Evolutionary conservation across 23 tunicate species (phyloP), one percentile per base, ranked within the genome.

Genomic region (Styela plicata): DNA sequence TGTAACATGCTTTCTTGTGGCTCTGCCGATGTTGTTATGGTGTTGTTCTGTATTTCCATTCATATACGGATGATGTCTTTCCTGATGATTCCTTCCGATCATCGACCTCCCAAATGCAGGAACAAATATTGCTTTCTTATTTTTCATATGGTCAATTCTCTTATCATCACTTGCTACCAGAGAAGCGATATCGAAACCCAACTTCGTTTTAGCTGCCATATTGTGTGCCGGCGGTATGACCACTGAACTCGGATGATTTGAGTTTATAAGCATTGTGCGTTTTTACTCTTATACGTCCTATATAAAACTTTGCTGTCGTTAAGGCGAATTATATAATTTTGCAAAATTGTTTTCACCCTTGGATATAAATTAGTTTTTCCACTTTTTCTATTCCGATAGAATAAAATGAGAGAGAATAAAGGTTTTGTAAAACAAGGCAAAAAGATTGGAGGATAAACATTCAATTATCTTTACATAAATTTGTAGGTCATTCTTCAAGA

Each of bases 111-210:
- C 31, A 67, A 29, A 67, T 19, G 71, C 71, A 27, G 71, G 24
- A 25, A 67, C 71, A 67, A 29, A 67, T 67, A 44, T 44, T 5
- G 57, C 7, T 44, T 44, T 44, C 13, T 44, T 44, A 13, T 44
- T 44, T 44, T 44, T 44, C 57, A 44, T 5, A 44, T 44, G 57
- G 13, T 67, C 71, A 18, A 25, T 16, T 29, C 31, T 53, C 7
- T 65, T 33, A 28, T 80, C 21, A 26, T 82, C 86, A 24, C 61
- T 31, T n/a, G 91, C 68, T 20, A 88, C 92, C 63, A 88, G 84
- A 24, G 92, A 88, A 33, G 87, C 92, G 64, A 88, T 88, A 70
- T 88, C 92, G 70, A 88, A 88, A 5, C 92, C 86, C 24, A 74
- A 25, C 61, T 88, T 88, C 3, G 79, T 36, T 52, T 88, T 83